A percentile compares a stretch with the other conserved stretches of the same genome.
Conservation (phyloP, 2,113 vertebrate genomes). For the Rhipidura dahli region DNA sequence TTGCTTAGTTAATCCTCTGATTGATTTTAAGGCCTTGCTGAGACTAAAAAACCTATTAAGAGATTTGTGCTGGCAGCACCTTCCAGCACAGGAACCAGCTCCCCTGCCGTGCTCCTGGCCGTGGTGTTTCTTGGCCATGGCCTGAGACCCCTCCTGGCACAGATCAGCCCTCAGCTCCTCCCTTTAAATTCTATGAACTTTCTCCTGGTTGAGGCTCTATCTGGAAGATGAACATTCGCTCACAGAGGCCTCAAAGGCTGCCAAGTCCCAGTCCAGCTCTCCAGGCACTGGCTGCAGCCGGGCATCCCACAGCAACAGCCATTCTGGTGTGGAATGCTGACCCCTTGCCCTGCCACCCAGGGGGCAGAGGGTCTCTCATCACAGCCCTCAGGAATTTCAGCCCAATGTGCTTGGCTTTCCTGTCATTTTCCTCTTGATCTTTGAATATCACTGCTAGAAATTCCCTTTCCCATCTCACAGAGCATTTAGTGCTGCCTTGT, state of each 20-base stretch:
- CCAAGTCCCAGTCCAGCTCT: neutral
- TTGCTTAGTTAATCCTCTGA: slow-evolving; percentile 60
- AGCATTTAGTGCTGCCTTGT: neutral
- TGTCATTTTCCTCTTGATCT: neutral
- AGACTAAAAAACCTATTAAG: slow-evolving; percentile 45
- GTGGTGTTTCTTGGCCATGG: neutral
- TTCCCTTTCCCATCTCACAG: neutral
- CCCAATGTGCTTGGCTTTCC: neutral
- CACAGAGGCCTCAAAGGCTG: rapidly evolving
- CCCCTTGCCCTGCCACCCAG: neutral
- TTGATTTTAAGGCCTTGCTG: slow-evolving; percentile 51
- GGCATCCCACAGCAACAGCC: neutral
- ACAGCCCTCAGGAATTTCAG: neutral
- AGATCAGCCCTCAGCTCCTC: neutral
- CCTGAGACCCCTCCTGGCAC: neutral
- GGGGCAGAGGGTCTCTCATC: neutral
- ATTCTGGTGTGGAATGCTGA: rapidly evolving
- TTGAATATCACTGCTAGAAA: neutral
- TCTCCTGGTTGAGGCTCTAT: neutral
- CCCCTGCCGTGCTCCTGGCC: neutral
- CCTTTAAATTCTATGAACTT: neutral
- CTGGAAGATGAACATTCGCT: neutral
- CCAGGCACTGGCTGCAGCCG: neutral
- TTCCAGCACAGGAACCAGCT: neutral
- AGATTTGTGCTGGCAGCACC: slow-evolving; percentile 20